Evolutionary conservation across 1,140 invertebrate genomes (phyloP).

Genomic region (Bemisia tabaci): DNA sequence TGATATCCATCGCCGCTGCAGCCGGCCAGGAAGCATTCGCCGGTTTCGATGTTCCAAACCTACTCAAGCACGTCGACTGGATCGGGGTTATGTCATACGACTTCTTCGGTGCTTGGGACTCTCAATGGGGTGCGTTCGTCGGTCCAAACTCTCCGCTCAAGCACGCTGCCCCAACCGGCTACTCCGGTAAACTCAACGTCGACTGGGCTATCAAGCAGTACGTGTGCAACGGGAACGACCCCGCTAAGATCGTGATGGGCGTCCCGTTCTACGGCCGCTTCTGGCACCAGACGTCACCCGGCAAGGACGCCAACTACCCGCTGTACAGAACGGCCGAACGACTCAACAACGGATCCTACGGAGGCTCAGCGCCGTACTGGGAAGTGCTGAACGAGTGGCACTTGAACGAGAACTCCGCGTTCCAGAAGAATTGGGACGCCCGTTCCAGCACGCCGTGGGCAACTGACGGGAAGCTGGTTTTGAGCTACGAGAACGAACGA

Average conservation of each 20-base stretch:
- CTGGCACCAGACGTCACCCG: constrained; percentile 16
- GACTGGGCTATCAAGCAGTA: constrained; percentile 20
- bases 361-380: constrained; percentile 13
- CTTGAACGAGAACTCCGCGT: constrained; percentile 7
- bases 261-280: constrained; percentile 19
- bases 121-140: constrained; percentile 19
- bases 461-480: constrained; percentile 10
- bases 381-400: constrained; percentile 10
- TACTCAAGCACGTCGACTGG: constrained; percentile 18
- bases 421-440: constrained; percentile 13
- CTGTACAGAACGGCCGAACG: constrained; percentile 15
- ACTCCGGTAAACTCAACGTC: constrained; percentile 18
- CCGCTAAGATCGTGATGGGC: constrained; percentile 18
- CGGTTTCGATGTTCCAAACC: constrained; percentile 16
- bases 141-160: constrained; percentile 16
- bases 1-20: constrained; percentile 18
- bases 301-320: constrained; percentile 13
- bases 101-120: constrained; percentile 18
- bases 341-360: constrained; percentile 15
- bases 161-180: constrained; percentile 15
- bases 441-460: constrained; percentile 16
- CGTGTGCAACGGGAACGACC: constrained; percentile 14
- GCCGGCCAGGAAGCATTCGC: constrained; percentile 16
- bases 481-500: constrained; percentile 17
- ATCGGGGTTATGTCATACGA: constrained; percentile 20